Conservation (phyloP, 2,113 vertebrate genomes). For the Zapornia atra region DNA sequence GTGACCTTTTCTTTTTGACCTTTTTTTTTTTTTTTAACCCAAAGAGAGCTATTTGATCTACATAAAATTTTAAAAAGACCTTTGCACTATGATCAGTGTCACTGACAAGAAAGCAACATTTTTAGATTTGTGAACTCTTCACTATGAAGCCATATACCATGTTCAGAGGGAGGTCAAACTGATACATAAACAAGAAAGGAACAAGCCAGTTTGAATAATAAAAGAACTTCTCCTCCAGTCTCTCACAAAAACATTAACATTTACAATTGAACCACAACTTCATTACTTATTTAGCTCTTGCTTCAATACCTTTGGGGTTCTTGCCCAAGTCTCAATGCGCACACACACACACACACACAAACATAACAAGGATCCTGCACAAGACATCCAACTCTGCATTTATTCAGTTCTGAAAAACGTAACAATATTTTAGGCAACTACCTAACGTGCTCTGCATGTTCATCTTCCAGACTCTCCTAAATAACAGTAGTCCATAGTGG, state of each 20-base stretch:
- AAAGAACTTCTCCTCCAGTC: not conserved
- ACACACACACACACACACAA: not conserved
- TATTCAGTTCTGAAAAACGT: not conserved
- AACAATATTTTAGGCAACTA: not conserved
- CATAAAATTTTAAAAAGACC: slow-evolving; percentile 49
- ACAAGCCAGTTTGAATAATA: not conserved
- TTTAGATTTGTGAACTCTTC: slow-evolving; percentile 51
- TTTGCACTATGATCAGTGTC: slow-evolving; percentile 30
- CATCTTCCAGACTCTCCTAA: not conserved
- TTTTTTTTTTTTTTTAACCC: slow-evolving; percentile 1
- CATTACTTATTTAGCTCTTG: slow-evolving; percentile 13
- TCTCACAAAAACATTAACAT: slow-evolving; percentile 10
- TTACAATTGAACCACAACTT: slow-evolving; percentile 20
- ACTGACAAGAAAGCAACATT: slow-evolving; percentile 19
- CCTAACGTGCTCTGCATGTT: not conserved
- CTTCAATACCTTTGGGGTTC: not conserved
- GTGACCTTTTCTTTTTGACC: slow-evolving; percentile 36
- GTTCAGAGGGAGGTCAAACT: slow-evolving; percentile 31
- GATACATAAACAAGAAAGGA: slow-evolving; percentile 8
- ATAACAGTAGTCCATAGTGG: not conserved
- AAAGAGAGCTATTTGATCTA: slow-evolving; percentile 36
- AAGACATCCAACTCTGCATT: not conserved
- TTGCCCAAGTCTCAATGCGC: not conserved
- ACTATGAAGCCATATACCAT: not conserved
- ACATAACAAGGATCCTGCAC: not conserved